Percentiles rank a stretch among this genome's conserved stretches.
Evolutionary conservation across 2,113 vertebrate species (phyloP).

Genomic region (Quiscalus mexicanus): DNA sequence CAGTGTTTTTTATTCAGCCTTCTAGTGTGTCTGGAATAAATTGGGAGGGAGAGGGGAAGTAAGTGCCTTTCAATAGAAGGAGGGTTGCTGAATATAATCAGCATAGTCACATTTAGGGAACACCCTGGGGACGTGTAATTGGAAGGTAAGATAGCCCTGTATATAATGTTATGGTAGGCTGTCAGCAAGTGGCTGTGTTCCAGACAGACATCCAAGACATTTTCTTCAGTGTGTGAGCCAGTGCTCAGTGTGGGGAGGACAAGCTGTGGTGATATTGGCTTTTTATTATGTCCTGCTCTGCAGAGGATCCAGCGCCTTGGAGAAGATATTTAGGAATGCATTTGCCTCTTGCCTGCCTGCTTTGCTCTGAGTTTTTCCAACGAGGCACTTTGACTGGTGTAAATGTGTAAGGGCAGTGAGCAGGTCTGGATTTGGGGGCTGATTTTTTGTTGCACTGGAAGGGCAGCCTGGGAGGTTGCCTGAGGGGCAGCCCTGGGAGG

Average conservation of each 20-base stretch:
- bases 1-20: not conserved
- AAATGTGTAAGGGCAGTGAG: not conserved
- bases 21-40: not conserved
- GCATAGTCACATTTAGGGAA: not conserved
- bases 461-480: not conserved
- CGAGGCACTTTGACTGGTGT: not conserved
- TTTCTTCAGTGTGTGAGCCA: not conserved
- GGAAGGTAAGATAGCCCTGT: not conserved
- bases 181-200: not conserved
- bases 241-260: not conserved
- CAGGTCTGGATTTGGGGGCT: not conserved
- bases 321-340: not conserved
- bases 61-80: not conserved
- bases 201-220: not conserved
- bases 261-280: not conserved
- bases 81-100: not conserved
- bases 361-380: not conserved
- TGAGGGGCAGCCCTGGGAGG: not conserved
- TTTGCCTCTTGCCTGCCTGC: not conserved
- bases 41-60: not conserved
- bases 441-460: not conserved
- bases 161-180: not conserved
- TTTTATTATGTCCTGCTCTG: not conserved
- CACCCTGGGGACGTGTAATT: not conserved
- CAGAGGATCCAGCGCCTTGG: not conserved